Percentiles rank a stretch among this genome's conserved stretches.
Evolutionary conservation across 1,140 invertebrate species (phyloP).

Genomic region (Bombus ignitus): DNA sequence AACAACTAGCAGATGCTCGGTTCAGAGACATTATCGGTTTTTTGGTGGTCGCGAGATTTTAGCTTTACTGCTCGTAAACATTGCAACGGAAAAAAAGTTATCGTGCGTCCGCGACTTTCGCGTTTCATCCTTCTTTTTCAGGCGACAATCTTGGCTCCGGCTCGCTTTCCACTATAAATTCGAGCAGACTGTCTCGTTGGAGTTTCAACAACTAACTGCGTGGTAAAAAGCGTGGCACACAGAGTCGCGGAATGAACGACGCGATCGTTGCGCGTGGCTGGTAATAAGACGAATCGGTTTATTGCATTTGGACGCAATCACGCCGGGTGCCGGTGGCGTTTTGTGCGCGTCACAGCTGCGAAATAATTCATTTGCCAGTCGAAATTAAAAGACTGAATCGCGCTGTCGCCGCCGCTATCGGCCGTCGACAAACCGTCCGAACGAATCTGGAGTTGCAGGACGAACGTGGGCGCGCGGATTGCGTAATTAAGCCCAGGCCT

Average conservation of each 20-base stretch:
- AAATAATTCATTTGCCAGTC: constrained; percentile 42
- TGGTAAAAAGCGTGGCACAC: too few relatives aligned
- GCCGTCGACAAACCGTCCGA: constrained; percentile 48
- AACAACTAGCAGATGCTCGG: constrained; percentile 57
- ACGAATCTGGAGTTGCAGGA: constrained; percentile 56
- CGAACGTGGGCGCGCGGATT: constrained; percentile 26
- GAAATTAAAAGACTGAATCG: constrained; percentile 57
- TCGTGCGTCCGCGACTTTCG: constrained; percentile 55
- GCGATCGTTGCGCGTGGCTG: too few relatives aligned
- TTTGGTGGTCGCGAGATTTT: constrained; percentile 58
- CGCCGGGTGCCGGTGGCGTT: not conserved
- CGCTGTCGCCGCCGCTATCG: too few relatives aligned
- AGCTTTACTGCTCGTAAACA: constrained; percentile 66
- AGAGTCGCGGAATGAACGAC: too few relatives aligned
- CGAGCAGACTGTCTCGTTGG: not conserved
- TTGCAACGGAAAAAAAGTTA: constrained; percentile 59
- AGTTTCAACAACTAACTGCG: not conserved
- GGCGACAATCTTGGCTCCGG: constrained; percentile 35
- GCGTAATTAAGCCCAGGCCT: constrained; percentile 62
- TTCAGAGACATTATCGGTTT: constrained; percentile 65
- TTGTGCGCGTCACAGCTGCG: not conserved
- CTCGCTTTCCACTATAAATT: constrained; percentile 48
- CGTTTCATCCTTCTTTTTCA: constrained; percentile 2
- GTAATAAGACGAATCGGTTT: constrained; percentile 63
- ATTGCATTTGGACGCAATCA: constrained; percentile 41